Percentiles rank a stretch among this genome's conserved stretches.
Conservation (phyloP, 2,888 invertebrate genomes). For the Danaus chrysippus region DNA sequence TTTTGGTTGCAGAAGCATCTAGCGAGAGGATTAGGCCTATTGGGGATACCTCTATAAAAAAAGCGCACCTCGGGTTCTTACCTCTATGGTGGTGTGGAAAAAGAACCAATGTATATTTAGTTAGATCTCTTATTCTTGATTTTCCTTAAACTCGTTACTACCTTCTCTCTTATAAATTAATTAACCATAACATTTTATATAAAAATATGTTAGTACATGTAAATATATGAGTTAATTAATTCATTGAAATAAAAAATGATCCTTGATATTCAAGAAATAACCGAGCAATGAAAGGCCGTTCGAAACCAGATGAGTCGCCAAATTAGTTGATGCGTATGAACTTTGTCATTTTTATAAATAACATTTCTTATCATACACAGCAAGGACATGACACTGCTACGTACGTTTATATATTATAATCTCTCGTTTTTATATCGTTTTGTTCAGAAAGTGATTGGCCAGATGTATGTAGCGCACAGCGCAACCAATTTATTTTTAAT, state of each 20-base stretch:
- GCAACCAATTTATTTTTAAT: slow-evolving; percentile 25
- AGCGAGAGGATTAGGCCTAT: slow-evolving; percentile 71
- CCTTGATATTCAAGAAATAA: too few relatives aligned
- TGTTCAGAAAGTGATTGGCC: slow-evolving; percentile 16
- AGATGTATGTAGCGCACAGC: slow-evolving; percentile 21
- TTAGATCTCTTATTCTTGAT: not conserved
- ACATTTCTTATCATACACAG: slow-evolving; percentile 55
- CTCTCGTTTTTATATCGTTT: slow-evolving; percentile 17
- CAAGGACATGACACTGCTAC: slow-evolving; percentile 59
- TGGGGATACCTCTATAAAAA: slow-evolving; percentile 77
- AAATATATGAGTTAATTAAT: too few relatives aligned
- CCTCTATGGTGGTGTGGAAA: slow-evolving; percentile 76
- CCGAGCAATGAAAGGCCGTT: too few relatives aligned
- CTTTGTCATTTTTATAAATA: slow-evolving; percentile 56
- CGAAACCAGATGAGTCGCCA: slow-evolving; percentile 12
- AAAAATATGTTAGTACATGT: too few relatives aligned
- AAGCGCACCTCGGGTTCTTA: slow-evolving; percentile 72
- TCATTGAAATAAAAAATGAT: too few relatives aligned
- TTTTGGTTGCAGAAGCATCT: slow-evolving; percentile 6
- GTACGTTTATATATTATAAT: slow-evolving; percentile 40
- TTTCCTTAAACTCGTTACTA: not conserved
- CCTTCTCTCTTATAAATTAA: too few relatives aligned
- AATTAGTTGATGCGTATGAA: slow-evolving; percentile 16
- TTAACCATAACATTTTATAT: too few relatives aligned
- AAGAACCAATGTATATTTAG: slow-evolving; percentile 42